Evolutionary conservation across 2,888 invertebrate species (phyloP).

Genomic region (Galerucella pusilla): DNA sequence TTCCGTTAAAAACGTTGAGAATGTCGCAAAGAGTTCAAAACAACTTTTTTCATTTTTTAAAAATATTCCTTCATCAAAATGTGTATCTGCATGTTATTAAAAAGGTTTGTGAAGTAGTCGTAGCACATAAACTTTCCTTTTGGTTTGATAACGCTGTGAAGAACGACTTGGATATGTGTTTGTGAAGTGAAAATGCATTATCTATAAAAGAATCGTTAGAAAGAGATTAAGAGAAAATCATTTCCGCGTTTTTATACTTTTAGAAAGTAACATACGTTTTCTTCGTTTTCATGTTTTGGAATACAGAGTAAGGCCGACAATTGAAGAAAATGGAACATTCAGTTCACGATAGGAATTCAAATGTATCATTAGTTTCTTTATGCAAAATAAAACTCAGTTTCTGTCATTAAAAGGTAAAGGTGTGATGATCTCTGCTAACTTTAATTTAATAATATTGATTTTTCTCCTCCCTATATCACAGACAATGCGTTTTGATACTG

Average conservation of each 20-base stretch:
- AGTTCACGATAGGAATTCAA: neutral
- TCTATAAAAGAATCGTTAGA: slow-evolving; percentile 22
- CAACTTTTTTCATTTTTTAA: too few relatives aligned
- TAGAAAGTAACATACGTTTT: slow-evolving; percentile 11
- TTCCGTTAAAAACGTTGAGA: too few relatives aligned
- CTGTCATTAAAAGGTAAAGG: neutral
- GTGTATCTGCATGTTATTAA: slow-evolving; percentile 4
- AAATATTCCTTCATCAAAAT: too few relatives aligned
- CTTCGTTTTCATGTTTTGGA: neutral
- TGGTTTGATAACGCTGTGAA: neutral
- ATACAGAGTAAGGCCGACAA: neutral
- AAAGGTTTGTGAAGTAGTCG: slow-evolving; percentile 2
- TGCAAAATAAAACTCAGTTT: neutral
- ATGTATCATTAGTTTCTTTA: neutral
- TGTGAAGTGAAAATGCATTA: slow-evolving; percentile 19
- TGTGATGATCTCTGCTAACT: neutral
- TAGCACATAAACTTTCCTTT: neutral
- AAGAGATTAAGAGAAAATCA: slow-evolving; percentile 10
- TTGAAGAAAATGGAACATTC: neutral
- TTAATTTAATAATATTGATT: too few relatives aligned
- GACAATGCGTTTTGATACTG: too few relatives aligned
- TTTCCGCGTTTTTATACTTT: neutral
- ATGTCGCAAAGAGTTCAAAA: too few relatives aligned
- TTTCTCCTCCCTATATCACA: too few relatives aligned
- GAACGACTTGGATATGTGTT: slow-evolving; percentile 10